Conservation (phyloP, 2,888 invertebrate species). For the Axea sp. region DNA sequence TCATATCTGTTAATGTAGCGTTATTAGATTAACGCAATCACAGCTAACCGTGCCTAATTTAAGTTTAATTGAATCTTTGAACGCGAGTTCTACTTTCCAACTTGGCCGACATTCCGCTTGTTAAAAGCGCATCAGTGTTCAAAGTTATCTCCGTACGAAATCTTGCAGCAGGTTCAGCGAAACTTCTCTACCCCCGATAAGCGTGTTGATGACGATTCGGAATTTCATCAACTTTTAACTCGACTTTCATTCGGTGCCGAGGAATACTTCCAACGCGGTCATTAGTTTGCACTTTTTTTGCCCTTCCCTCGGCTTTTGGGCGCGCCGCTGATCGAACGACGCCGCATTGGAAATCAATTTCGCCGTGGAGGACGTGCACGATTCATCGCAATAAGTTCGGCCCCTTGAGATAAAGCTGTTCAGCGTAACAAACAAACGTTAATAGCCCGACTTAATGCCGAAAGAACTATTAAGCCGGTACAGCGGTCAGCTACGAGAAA, state of each 20-base stretch:
- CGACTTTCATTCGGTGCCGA: conserved; percentile 6
- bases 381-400: too few relatives aligned
- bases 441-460: too few relatives aligned
- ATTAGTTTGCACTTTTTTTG: too few relatives aligned
- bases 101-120: conserved; percentile 18
- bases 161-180: conserved; percentile 20
- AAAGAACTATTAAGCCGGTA: conserved; percentile 23
- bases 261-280: neutral
- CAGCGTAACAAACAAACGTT: too few relatives aligned
- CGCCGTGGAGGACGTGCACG: too few relatives aligned
- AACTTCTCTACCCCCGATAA: conserved; percentile 19
- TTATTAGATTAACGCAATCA: conserved; percentile 21
- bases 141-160: conserved; percentile 33
- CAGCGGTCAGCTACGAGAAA: conserved; percentile 37
- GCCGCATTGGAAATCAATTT: too few relatives aligned
- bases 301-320: too few relatives aligned
- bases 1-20: conserved; percentile 8
- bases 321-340: too few relatives aligned
- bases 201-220: conserved; percentile 21
- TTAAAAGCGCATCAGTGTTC: conserved; percentile 41
- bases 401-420: too few relatives aligned
- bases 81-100: conserved; percentile 18
- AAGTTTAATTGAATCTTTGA: conserved; percentile 40
- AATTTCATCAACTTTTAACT: conserved; percentile 21
- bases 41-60: conserved; percentile 23